Conservation (phyloP, 2,113 vertebrate genomes). For the Charina bottae region DNA sequence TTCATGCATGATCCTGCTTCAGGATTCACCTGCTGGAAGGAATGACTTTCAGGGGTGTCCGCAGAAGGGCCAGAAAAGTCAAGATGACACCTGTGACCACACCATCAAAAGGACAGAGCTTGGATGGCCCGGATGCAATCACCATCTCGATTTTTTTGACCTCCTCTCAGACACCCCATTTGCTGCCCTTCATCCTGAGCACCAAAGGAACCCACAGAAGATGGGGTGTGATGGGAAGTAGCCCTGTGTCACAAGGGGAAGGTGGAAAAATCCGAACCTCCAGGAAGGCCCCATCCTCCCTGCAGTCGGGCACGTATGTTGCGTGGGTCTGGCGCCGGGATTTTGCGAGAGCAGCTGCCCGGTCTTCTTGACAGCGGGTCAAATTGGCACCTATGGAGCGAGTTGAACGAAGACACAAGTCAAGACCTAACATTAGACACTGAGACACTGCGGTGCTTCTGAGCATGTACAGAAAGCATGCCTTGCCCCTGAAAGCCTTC, state of each 20-base stretch:
- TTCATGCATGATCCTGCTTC: too few relatives aligned
- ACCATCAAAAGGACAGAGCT: not conserved
- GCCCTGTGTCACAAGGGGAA: not conserved
- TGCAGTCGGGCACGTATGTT: slow-evolving; percentile 68
- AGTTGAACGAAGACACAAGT: not conserved
- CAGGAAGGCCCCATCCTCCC: slow-evolving; percentile 64
- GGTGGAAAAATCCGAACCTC: slow-evolving; percentile 37
- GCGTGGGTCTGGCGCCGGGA: slow-evolving; percentile 29
- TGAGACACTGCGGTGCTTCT: too few relatives aligned
- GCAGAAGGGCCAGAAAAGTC: too few relatives aligned
- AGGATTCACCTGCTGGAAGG: not conserved
- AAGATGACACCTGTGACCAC: too few relatives aligned
- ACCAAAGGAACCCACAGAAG: too few relatives aligned
- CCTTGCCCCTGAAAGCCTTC: not conserved
- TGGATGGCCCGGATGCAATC: too few relatives aligned
- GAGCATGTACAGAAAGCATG: not conserved
- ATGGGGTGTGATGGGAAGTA: not conserved
- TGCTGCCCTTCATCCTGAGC: not conserved
- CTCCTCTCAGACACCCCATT: too few relatives aligned
- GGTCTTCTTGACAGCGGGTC: slow-evolving; percentile 71
- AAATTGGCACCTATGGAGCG: slow-evolving; percentile 48
- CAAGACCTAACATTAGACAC: not conserved
- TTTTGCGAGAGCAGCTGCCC: slow-evolving; percentile 57
- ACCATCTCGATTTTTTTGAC: not conserved
- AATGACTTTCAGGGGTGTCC: too few relatives aligned